Base-by-base conservation (phyloP, 2,113 vertebrate genomes). In the Erpornis zantholeuca region DNA sequence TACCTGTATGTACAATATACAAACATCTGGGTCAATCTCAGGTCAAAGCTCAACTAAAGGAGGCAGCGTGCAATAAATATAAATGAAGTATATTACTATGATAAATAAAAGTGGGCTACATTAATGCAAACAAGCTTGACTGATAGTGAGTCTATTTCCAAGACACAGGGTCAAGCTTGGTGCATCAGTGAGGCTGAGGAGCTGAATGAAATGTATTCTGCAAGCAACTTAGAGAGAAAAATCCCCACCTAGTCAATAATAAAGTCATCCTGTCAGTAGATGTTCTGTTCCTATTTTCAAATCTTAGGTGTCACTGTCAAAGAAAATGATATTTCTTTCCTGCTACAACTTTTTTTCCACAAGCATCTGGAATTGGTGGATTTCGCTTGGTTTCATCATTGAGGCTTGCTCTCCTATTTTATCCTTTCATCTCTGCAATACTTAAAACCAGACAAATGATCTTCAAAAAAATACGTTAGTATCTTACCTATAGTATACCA, bases 1-100 rank as follows among this genome's bases (percentile, higher is more conserved):
- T 65, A 82, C 25, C 44, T 92, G 33, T 9, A 20, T 40, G 29
- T 38, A 82, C 71, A 71, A n/a, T 59, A 71, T n/a, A 86, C n/a
- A 71, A 92, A 88, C n/a, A 82, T 70, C 69, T 61, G 79, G 86
- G 94, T 94, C 86, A 90, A 70, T 70, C 72, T 36, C 79, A 97
- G 77, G 90, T 79, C 94, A 90, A 87, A 84, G 65, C 47, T 83
- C 47, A 53, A 86, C 63, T 86, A 57, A 90, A 86, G 49, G 77
- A 91, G 71, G 71, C 33, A 78, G 42, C 31, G 52, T 29, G 76
- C 31, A 80, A 80, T 88, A 95, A 95, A 94, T 73, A 95, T 66
- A 82, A 86, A 92, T 92, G 47, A 86, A 95, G 73, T 73, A 53
- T 75, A 82, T 90, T 79, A 42, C 78, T 91, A 49, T 68, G 66